These are phyloP conservation scores for Octomys mimax DNA, from an alignment of 2,797 vertebrate genomes.

Conservation along the genomic window DNA sequence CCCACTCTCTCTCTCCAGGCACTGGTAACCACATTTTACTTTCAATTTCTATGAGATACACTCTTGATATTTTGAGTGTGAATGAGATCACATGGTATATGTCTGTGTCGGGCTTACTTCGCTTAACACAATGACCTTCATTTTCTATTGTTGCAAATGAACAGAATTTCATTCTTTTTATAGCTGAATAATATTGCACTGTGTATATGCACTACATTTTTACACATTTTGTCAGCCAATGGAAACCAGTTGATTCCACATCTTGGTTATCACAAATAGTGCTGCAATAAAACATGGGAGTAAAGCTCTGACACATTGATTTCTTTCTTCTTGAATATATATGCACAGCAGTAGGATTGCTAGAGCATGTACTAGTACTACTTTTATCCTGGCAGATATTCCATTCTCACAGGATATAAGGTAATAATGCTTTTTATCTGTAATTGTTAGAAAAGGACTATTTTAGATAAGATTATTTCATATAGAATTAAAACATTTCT, in stretches of 20 bases:
- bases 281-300: background rate
- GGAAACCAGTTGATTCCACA: background rate
- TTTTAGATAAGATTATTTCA: slow-evolving; percentile 38
- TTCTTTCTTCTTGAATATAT: background rate
- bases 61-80: background rate
- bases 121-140: background rate
- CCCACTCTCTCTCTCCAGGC: background rate
- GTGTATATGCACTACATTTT: background rate
- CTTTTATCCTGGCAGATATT: background rate
- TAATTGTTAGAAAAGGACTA: slow-evolving; percentile 4
- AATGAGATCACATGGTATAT: background rate
- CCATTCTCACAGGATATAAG: background rate
- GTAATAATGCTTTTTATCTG: slow-evolving; percentile 36
- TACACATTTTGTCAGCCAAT: no score
- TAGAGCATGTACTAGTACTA: background rate
- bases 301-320: background rate
- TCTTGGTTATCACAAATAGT: background rate
- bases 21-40: background rate
- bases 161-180: background rate
- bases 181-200: background rate
- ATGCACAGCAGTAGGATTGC: background rate
- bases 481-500: slow-evolving; percentile 39
- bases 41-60: background rate
- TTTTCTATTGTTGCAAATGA: background rate
- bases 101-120: background rate